Conservation (phyloP, 1,140 invertebrate species). For the Hetaerina americana region DNA sequence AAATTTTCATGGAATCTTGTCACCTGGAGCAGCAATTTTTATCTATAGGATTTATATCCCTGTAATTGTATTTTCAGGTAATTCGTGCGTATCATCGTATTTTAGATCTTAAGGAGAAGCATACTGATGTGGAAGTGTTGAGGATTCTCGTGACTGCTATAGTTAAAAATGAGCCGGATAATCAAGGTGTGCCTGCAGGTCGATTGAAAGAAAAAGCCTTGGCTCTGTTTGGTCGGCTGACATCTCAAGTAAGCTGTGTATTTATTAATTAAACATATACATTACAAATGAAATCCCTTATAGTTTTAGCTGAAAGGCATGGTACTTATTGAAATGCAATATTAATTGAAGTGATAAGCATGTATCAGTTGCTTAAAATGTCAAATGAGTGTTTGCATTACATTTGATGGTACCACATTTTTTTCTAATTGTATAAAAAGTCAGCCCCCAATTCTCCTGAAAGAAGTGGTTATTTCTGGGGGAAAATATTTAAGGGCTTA, state of each 20-base stretch:
- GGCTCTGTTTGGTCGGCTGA: conserved; percentile 71
- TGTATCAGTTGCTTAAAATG: conserved; percentile 3
- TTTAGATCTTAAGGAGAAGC: conserved; percentile 70
- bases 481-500: too few relatives aligned
- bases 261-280: background rate
- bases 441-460: too few relatives aligned
- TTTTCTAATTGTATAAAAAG: too few relatives aligned
- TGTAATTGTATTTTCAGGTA: conserved; percentile 47
- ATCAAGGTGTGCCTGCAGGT: conserved; percentile 35
- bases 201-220: conserved; percentile 43
- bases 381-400: too few relatives aligned
- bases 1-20: too few relatives aligned
- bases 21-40: too few relatives aligned
- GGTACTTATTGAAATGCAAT: background rate
- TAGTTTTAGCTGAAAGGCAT: background rate
- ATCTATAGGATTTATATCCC: too few relatives aligned
- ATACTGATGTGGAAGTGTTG: conserved; percentile 65
- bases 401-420: too few relatives aligned
- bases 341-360: background rate
- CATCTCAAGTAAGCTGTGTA: conserved; percentile 37
- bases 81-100: conserved; percentile 70
- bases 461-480: too few relatives aligned
- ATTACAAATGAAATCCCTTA: background rate
- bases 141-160: conserved; percentile 59
- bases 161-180: conserved; percentile 44